phyloP scores from a whole-genome alignment of 2,797 vertebrate genomes.

The Falco biarmicus region DNA sequence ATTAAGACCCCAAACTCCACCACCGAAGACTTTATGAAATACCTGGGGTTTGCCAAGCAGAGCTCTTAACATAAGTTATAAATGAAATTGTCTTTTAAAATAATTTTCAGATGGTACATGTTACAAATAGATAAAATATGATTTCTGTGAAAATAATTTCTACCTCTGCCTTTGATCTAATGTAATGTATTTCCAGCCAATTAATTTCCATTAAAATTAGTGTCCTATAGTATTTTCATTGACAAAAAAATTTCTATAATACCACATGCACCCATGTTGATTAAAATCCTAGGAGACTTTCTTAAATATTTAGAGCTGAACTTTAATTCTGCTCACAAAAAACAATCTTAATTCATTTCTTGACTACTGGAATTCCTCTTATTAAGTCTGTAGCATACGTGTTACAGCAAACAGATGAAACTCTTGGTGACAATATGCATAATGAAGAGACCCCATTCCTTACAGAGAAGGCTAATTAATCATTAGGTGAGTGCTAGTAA shows the following conservation, averaged over 20 bases:
- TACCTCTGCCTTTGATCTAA: background rate
- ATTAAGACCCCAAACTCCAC: background rate
- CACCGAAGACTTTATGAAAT: background rate
- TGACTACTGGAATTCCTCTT: slow-evolving; percentile 1
- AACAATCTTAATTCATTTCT: background rate
- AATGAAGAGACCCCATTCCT: slow-evolving; percentile 66
- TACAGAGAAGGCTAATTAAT: slow-evolving; percentile 75
- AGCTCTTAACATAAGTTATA: background rate
- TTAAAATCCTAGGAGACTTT: background rate
- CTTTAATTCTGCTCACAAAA: slow-evolving; percentile 15
- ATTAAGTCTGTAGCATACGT: background rate
- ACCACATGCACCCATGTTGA: background rate
- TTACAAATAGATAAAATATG: background rate
- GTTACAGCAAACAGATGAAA: slow-evolving; percentile 57
- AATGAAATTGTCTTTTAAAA: background rate
- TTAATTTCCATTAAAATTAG: background rate
- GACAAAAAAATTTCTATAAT: background rate
- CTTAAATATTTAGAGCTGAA: background rate
- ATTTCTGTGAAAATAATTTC: background rate
- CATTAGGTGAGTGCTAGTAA: slow-evolving; percentile 75
- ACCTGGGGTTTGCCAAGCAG: background rate
- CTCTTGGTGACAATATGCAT: slow-evolving; percentile 63
- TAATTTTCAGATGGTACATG: background rate
- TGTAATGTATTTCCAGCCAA: background rate
- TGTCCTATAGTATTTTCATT: background rate